Base-by-base conservation (phyloP, 2,888 invertebrate species). In the Aradus depressus region DNA sequence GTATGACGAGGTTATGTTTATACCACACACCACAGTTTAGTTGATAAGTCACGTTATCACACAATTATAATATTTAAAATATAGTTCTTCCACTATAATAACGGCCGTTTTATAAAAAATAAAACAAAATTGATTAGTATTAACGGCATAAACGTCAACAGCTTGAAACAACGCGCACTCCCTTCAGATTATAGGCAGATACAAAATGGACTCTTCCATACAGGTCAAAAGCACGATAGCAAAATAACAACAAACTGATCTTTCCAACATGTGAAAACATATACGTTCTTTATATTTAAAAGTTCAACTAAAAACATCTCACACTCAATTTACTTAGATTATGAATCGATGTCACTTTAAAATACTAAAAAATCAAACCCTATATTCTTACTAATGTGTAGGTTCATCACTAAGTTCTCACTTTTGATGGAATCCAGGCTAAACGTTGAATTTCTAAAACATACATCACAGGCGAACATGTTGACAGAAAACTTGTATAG, bases 201-300 rank as follows among this genome's bases (percentile, higher is more conserved):
- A 55, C 56, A 56, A 64, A 70, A 71, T 72, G 71, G 70, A 72
- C 70, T 71, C 68, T 65, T 67, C 72, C 70, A 68, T 66, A 66
- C 67, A 72, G 74, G 70, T 75, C 75, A 76, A 75, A 68, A 76
- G 75, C 74, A 75, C 73, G 70, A 71, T 72, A 73, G 72, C 77
- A 77, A 79, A 79, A 79, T 77, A 79, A 79, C 74, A 79, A 79
- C 78, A 79, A 77, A 76, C 54, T 57, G 56, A 26, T 35, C 26
- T 54, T 56, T 54, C 55, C 54, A 56, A 54, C 55, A 54, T 52
- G 55, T 54, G 55, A 55, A 55, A 53, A 43, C 53, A 41, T 45
- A 28, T 18, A 37, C 44, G 35, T 44, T 35, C 25, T 42, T 21
- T 32, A 50, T 32, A 26, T 25, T 22, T 37, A 19, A 43, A 37